Evolutionary conservation across 2,113 vertebrate genomes (phyloP).

Genomic region (Cottus gobio): DNA sequence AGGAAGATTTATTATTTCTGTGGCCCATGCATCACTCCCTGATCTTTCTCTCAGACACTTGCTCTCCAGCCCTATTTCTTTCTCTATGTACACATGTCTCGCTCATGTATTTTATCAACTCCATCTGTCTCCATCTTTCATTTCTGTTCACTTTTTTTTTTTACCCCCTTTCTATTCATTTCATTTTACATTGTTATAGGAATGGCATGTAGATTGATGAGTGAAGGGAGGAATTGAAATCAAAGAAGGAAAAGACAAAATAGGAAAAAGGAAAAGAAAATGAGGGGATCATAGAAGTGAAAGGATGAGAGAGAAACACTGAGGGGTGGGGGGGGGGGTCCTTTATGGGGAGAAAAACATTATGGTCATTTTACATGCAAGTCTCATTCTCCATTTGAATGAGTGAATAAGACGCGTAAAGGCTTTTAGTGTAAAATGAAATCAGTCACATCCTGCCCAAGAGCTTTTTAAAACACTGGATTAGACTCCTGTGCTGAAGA

Average conservation of each 20-base stretch:
- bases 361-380: slow-evolving; percentile 47
- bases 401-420: slow-evolving; percentile 56
- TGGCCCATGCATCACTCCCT: slow-evolving; percentile 11
- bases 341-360: slow-evolving; percentile 46
- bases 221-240: slow-evolving; percentile 16
- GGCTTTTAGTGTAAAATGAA: slow-evolving; percentile 70
- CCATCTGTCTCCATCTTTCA: slow-evolving; percentile 2
- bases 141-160: not conserved
- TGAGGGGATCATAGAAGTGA: slow-evolving; percentile 13
- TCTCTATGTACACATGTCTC: not conserved
- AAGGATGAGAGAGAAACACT: slow-evolving; percentile 9
- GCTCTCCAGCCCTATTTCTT: not conserved
- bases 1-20: slow-evolving; percentile 22
- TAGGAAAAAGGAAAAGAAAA: not conserved
- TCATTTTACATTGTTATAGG: slow-evolving; percentile 1
- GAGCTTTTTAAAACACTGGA: slow-evolving; percentile 69
- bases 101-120: not conserved
- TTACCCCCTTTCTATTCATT: not conserved
- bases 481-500: slow-evolving; percentile 54
- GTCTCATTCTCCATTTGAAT: slow-evolving; percentile 40
- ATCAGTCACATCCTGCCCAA: slow-evolving; percentile 66
- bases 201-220: slow-evolving; percentile 14
- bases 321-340: not conserved
- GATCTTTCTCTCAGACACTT: slow-evolving; percentile 16
- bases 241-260: not conserved